Base-by-base conservation (phyloP, 2,113 vertebrate species). In the Neolamprologus toae region DNA sequence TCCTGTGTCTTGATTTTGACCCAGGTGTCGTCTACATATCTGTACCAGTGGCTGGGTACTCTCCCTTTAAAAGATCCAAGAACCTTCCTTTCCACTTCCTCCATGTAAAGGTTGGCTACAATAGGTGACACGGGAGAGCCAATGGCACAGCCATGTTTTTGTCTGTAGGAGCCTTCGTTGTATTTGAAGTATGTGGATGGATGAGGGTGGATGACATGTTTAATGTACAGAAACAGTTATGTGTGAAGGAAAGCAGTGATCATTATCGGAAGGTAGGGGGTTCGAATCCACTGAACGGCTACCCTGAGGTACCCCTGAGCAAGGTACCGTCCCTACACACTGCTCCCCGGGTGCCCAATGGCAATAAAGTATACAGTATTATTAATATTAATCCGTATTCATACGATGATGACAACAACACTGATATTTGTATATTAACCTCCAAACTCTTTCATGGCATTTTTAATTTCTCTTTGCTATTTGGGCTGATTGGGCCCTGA, bases 1-100 rank as follows among this genome's bases (percentile, higher is more conserved):
- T 53, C 3, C 0, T 53, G 51, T 11, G 51, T 21, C 0, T 53
- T 0, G 2, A 54, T 54, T 2, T 54, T 54, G 51, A 54, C 0
- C 51, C 51, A 54, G n/a, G 51, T 54, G 9, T 54, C 1, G 1
- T 54, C 51, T 6, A 54, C 51, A 54, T 54, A 54, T 54, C 51
- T 54, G 51, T 54, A 6, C 51, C 51, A 54, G 51, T 54, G n/a
- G 51, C 51, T 54, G n/a, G 51, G n/a, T 54, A 3, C 51, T 21
- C 51, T 54, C 0, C 51, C 51, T 54, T 54, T 54, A 0, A 21
- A 21, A 21, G 51, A 54, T n/a, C 9, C 51, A 21, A 21, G 51
- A 54, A 3, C 8, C 33, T 33, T 33, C 1, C 8, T 33, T 33
- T 35, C 33, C 33, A 35, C 33, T 35, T 33, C 33, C 33, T 33